A percentile compares a stretch with the other conserved stretches of the same genome.
Conservation (phyloP, 2,888 invertebrate species). For the Dilophus febrilis region DNA sequence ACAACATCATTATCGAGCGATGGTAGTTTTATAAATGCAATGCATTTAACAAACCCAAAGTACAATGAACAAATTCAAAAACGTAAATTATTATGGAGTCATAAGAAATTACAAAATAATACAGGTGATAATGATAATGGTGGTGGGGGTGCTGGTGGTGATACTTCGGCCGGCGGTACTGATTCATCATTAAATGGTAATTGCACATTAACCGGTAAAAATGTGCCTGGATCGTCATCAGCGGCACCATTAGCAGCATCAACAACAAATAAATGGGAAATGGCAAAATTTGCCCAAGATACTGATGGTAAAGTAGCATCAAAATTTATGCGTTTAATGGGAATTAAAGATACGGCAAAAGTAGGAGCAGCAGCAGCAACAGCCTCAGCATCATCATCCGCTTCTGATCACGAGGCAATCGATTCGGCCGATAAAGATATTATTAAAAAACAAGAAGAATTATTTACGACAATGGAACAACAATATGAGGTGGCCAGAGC, state of each 20-base stretch:
- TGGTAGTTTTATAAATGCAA: constrained; percentile 13
- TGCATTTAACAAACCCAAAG: constrained; percentile 45
- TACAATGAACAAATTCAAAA: constrained; percentile 83
- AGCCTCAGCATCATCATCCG: constrained; percentile 4
- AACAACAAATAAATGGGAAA: constrained; percentile 48
- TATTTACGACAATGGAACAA: constrained; percentile 86
- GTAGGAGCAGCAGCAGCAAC: not conserved
- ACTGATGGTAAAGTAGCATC: constrained; percentile 81
- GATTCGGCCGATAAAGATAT: too few relatives aligned
- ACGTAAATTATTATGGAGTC: constrained; percentile 79
- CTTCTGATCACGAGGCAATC: constrained; percentile 1
- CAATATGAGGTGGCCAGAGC: constrained; percentile 93
- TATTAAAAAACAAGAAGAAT: constrained; percentile 44
- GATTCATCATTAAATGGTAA: too few relatives aligned
- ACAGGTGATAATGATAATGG: constrained; percentile 17
- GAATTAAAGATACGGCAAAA: constrained; percentile 46
- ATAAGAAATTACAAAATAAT: constrained; percentile 43
- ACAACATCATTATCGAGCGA: not conserved
- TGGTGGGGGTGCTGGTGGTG: too few relatives aligned
- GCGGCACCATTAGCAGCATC: constrained; percentile 21
- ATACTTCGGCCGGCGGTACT: too few relatives aligned
- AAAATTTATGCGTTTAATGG: constrained; percentile 94
- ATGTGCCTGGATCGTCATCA: too few relatives aligned
- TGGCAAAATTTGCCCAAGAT: constrained; percentile 77
- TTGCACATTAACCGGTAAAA: too few relatives aligned